A percentile compares a stretch with the other conserved stretches of the same genome.
Conservation (phyloP, 2,113 vertebrate genomes). For the Micronycteris hirsuta region DNA sequence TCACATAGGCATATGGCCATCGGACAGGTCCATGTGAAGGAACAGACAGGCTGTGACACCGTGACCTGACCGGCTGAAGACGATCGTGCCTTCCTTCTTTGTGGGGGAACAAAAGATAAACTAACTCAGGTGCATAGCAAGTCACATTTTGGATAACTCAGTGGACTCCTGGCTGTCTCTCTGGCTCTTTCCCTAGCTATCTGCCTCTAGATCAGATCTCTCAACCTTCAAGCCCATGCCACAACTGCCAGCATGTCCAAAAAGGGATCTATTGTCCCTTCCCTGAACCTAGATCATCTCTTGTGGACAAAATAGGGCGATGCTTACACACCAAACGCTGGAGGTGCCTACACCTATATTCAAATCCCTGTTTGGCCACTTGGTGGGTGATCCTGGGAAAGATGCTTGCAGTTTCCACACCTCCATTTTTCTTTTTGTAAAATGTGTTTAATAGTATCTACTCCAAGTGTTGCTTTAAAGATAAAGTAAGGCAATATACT, state of each 20-base stretch:
- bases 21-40: not conserved
- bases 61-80: not conserved
- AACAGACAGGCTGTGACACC: not conserved
- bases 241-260: not conserved
- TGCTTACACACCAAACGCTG: not conserved
- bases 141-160: not conserved
- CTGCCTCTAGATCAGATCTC: not conserved
- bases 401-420: not conserved
- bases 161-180: not conserved
- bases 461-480: not conserved
- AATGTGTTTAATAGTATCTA: not conserved
- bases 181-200: not conserved
- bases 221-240: not conserved
- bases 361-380: not conserved
- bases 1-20: not conserved
- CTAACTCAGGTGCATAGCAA: not conserved
- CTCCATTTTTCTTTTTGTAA: not conserved
- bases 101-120: not conserved
- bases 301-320: not conserved
- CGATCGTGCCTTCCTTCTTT: not conserved
- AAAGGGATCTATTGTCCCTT: not conserved
- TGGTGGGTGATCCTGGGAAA: not conserved
- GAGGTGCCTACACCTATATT: not conserved
- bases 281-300: not conserved
- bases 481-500: not conserved